These are phyloP conservation scores for Hypomecis atomaria DNA, from an alignment of 2,888 invertebrate species.

Conservation along the genomic window DNA sequence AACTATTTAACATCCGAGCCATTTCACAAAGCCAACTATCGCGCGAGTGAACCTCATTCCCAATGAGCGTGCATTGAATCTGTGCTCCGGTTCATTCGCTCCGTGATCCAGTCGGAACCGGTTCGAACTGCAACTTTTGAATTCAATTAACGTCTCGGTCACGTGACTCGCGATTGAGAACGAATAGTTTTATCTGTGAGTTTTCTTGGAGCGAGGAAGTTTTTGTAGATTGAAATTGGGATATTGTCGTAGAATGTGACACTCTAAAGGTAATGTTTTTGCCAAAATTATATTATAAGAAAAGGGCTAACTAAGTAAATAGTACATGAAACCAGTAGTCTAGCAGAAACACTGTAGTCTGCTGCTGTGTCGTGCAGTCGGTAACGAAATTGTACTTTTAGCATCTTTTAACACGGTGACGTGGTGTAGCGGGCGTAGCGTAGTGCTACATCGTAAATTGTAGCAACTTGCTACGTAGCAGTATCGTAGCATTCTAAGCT, in stretches of 20 bases:
- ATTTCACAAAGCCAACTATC: constrained; percentile 6
- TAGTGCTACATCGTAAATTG: no score
- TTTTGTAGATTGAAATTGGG: not conserved
- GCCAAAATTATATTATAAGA: no score
- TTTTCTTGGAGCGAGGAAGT: not conserved
- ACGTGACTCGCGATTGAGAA: constrained; percentile 11
- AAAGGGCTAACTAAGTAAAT: no score
- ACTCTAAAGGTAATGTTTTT: no score
- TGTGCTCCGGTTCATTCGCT: constrained; percentile 10
- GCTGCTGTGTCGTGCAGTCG: no score
- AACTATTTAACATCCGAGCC: constrained; percentile 8
- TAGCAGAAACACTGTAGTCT: no score
- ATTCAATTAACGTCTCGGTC: constrained; percentile 18
- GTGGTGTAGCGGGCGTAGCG: no score
- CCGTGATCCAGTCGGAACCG: constrained; percentile 9
- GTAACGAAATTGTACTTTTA: no score
- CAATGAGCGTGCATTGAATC: constrained; percentile 20
- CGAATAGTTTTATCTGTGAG: constrained; percentile 6
- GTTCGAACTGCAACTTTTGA: constrained; percentile 12
- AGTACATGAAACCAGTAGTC: no score
- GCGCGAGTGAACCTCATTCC: constrained; percentile 13
- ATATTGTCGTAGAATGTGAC: not conserved
- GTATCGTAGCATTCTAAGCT: no score
- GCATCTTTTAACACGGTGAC: no score
- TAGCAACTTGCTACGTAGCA: no score